Base-by-base conservation (phyloP, 2,113 vertebrate species). In the Epinephelus cyanopodus region DNA sequence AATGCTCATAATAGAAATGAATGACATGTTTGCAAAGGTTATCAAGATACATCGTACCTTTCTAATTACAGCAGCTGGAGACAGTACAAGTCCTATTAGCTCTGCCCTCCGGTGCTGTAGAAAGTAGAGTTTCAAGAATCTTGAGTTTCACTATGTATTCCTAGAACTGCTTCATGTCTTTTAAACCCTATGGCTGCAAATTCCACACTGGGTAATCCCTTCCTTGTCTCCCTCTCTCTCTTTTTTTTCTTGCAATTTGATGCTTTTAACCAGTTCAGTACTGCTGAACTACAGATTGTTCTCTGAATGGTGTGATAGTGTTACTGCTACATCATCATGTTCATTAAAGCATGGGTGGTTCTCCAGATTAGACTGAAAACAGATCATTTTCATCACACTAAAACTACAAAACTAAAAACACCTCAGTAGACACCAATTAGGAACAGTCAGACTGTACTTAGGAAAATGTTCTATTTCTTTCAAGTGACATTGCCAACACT, bases 391-490 rank as follows among this genome's bases (percentile, higher is more conserved):
- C 10, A 74, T 33, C 19, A 39, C 7, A 67, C 4, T 27, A 15
- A 15, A 69, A 45, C 11, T 39, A n/a, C 27, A 21, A 39, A 70
- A 48, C 18, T 52, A 23, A 74, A 52, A 25, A 53, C 14, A 63
- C 56, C 63, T 88, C 48, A 69, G 25, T 11, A 48, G 56, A 63
- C 19, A 47, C 21, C 60, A 50, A 86, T 86, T 92, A 79, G 63
- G 54, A 80, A 87, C 87, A 90, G 74, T 92, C 85, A 85, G 70
- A 85, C 78, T 82, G 85, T 42, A 82, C 76, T 65, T 53, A 37
- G 18, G 52, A 63, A 2, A 79, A 84, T 80, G 47, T 72, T 66
- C 50, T 72, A 66, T 74, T 87, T 77, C 71, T 85, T 87, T 47
- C 13, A 15, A 57, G 58, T 68, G 65, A 80, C 74, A 85, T 79